Base-by-base conservation (phyloP, 2,888 invertebrate species). In the Tuta absoluta region DNA sequence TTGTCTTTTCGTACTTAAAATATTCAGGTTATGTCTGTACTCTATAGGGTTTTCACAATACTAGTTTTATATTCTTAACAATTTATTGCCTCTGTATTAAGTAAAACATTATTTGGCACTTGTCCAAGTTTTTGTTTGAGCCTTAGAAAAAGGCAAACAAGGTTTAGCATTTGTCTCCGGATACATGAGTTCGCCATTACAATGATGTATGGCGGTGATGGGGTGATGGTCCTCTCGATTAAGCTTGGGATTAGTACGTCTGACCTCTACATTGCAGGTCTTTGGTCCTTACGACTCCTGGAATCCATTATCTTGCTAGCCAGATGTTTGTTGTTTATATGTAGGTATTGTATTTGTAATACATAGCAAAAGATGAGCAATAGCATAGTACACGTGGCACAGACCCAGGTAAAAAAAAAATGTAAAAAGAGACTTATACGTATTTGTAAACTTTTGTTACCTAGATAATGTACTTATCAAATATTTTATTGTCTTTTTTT, bases 151-250 rank as follows among this genome's bases (percentile, higher is more conserved):
- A 68, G 71, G 71, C 68, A 69, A 68, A 63, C 69, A 62, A 69
- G 57, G 41, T 63, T 63, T 56, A 33, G 11, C 62, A 69, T 77
- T 73, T 76, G 77, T 77, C 74, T 77, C 71, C 68, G 71, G 75
- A 76, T 79, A 77, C 75, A 78, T 75, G 72, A 75, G 74, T 78
- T 76, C 69, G 72, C 74, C 69, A 70, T 73, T 73, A 72, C 70
- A 72, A 75, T 72, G 70, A 72, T 70, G 67, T 71, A 70, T 66
- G 66, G 67, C 71, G 53, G 65, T 41, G 41, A n/a, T 56, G 48
- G 23, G 28, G 14, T 33, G 23, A 23, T 24, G 23, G 24, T 24
- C 24, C 53, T 53, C 51, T 53, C 33, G 17, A 28, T 21, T 61
- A 57, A 63, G 59, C 60, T 61, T 67, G 61, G 56, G 33, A 48